These are phyloP conservation scores for Epiblema foenella DNA, from an alignment of 2,888 invertebrate genomes.

Conservation along the genomic window DNA sequence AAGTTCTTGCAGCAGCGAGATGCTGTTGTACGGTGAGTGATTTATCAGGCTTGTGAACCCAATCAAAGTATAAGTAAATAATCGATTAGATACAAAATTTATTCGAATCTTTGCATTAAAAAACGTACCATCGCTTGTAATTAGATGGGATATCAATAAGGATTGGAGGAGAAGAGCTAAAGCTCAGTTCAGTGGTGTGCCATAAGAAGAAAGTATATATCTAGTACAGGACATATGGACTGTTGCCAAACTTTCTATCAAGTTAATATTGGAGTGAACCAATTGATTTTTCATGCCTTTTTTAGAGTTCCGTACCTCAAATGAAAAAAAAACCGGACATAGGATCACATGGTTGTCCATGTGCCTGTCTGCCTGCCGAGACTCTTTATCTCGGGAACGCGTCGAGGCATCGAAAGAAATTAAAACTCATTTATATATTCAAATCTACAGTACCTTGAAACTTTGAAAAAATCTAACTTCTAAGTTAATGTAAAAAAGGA, in stretches of 20 bases:
- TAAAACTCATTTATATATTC: too few species aligned
- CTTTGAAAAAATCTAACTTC: too few species aligned
- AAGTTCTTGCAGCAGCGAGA: slow-evolving; percentile 92
- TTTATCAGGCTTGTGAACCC: neutral
- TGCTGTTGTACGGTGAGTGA: slow-evolving; percentile 88
- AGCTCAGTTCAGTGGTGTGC: neutral
- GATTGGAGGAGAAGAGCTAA: neutral
- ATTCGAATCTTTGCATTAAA: neutral
- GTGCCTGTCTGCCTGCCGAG: too few species aligned
- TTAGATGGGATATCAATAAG: neutral
- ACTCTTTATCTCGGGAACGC: too few species aligned
- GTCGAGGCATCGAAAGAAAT: too few species aligned
- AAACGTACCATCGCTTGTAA: neutral
- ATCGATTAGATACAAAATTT: neutral
- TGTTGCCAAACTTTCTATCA: neutral
- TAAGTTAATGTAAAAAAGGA: too few species aligned
- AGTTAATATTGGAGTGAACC: neutral
- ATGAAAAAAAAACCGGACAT: too few species aligned
- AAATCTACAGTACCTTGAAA: too few species aligned
- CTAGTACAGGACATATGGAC: neutral
- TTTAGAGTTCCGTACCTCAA: too few species aligned
- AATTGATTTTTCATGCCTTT: neutral
- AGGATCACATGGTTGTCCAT: too few species aligned
- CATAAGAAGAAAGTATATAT: neutral
- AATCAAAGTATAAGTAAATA: neutral